Evolutionary conservation across 2,113 vertebrate genomes (phyloP), one percentile per base, ranked within the genome.

Genomic region (Malaclemys terrapin): DNA sequence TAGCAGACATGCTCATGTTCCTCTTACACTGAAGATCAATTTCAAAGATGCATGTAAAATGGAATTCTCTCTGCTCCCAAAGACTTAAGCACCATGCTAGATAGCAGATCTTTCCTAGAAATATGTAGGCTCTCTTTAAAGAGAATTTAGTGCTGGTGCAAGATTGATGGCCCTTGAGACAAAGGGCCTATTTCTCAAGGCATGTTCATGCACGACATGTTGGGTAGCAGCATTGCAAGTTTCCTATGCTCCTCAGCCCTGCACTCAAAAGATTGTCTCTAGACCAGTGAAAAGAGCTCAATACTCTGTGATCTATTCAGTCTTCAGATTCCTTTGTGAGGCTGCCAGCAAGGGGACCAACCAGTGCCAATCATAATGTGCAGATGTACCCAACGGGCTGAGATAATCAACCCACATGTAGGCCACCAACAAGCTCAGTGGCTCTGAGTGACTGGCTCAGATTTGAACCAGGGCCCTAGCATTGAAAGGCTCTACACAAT

Each of bases 41-140:
- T 89, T 72, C n/a, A 91, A 78, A 92, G 94, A 94, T 95, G 27
- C 54, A 80, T 29, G 80, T 76, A 80, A 87, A 95, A 83, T 4
- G 27, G 85, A 86, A 96, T 86, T 56, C 92, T 95, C 85, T 25
- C 45, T 45, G 85, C 80, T 96, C 94, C 78, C 72, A 54, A 88
- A 57, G 93, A 45, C 16, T 24, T 20, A 31, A 84, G 54, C 0
- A 2, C 57, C 82, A 35, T 42, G 79, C 54, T 83, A 87, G 78
- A 20, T 0, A 4, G 12, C 0, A 3, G 7, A 45, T 88, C 93
- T 79, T 94, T 85, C 90, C 86, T 87, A 91, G 69, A 54, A 91
- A 90, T 42, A 38, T 4, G 2, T 0, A 94, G 62, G 83, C 86
- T 94, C 84, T 85, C 57, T 82, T 53, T 57, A 35, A 88, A 91